phyloP scores from a whole-genome alignment of 2,888 invertebrate genomes.

The Pilophorus perplexus region DNA sequence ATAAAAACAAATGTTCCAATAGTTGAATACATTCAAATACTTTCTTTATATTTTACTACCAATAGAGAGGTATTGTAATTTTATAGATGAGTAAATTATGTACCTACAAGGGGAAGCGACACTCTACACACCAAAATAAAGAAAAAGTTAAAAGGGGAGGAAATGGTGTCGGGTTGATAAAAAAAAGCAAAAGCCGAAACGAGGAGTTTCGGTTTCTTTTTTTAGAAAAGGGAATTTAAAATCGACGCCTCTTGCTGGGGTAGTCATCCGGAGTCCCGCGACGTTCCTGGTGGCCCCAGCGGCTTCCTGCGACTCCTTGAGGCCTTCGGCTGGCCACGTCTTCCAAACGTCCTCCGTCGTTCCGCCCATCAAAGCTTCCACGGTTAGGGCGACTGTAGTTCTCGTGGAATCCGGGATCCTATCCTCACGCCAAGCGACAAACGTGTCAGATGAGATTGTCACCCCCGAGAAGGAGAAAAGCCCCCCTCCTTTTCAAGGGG shows the following conservation, averaged over 20 bases:
- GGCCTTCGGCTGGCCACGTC: constrained; percentile 44
- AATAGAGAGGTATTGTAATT: no score
- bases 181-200: no score
- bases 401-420: constrained; percentile 20
- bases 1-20: no score
- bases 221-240: constrained; percentile 54
- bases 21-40: no score
- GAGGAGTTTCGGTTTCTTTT: no score
- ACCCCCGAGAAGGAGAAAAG: background rate
- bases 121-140: no score
- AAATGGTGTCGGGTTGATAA: background rate
- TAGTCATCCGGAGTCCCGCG: constrained; percentile 57
- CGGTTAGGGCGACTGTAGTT: constrained; percentile 15
- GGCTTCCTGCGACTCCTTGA: constrained; percentile 45
- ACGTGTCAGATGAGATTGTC: constrained; percentile 9
- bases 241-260: constrained; percentile 66
- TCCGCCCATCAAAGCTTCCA: constrained; percentile 47
- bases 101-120: no score
- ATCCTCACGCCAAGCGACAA: constrained; percentile 19
- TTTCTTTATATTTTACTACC: no score
- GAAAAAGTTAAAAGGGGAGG: no score
- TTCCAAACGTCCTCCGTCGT: constrained; percentile 46
- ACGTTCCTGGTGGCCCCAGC: constrained; percentile 49
- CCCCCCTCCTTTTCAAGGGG: no score
- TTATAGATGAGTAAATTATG: no score